A percentile compares a stretch with the other conserved stretches of the same genome.
Evolutionary conservation across 2,888 invertebrate species (phyloP).

Genomic region (Idaea dimidiata): DNA sequence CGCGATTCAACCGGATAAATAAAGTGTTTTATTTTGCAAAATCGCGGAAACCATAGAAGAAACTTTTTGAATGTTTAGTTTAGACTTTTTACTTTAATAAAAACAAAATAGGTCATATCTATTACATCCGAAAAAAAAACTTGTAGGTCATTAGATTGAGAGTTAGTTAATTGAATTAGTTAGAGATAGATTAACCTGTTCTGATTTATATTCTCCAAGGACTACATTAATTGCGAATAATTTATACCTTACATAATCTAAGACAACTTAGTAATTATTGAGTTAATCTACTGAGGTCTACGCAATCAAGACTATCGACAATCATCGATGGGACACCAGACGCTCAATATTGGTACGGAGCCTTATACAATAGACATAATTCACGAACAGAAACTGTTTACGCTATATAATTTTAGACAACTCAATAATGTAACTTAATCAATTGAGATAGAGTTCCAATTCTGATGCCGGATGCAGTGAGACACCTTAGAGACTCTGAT

Average conservation of each 20-base stretch:
- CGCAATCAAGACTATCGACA: constrained; percentile 30
- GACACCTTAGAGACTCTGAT: constrained; percentile 57
- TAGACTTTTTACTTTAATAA: too few species aligned
- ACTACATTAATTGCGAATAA: background rate
- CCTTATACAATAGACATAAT: constrained; percentile 34
- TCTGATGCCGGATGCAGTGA: constrained; percentile 17
- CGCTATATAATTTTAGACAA: constrained; percentile 23
- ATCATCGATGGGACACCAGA: constrained; percentile 32
- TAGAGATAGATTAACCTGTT: background rate
- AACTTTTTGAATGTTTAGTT: too few species aligned
- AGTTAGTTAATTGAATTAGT: background rate
- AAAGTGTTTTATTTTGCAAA: too few species aligned
- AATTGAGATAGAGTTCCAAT: constrained; percentile 24
- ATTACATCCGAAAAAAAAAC: too few species aligned
- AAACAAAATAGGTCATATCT: too few species aligned
- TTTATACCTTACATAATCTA: background rate
- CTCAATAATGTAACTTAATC: constrained; percentile 20
- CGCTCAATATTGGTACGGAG: constrained; percentile 30
- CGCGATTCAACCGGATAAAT: too few species aligned
- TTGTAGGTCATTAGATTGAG: background rate
- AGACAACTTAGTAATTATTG: constrained; percentile 16
- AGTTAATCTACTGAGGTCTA: constrained; percentile 18
- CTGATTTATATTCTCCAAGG: background rate
- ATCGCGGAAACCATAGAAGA: too few species aligned
- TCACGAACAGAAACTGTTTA: constrained; percentile 37